Evolutionary conservation across 2,113 vertebrate species (phyloP).

Genomic region (Asarcornis scutulata): DNA sequence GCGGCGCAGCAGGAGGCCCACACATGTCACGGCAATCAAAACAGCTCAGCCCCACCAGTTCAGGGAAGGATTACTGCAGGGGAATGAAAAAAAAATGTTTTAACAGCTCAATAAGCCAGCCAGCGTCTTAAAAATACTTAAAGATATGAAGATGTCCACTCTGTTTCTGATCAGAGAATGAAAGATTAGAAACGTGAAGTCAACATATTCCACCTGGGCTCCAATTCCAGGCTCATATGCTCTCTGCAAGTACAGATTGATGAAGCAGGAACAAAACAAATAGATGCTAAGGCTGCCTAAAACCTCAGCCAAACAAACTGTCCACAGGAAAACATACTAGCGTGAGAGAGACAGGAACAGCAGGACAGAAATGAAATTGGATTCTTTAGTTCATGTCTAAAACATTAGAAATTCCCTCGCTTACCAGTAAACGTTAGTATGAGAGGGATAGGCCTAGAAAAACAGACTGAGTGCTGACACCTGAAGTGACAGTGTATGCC

Average conservation of each 20-base stretch:
- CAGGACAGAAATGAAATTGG: neutral
- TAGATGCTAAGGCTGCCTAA: conserved; percentile 32
- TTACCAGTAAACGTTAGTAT: neutral
- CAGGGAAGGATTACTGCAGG: conserved; percentile 15
- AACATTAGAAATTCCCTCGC: neutral
- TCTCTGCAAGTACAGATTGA: neutral
- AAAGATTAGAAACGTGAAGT: neutral
- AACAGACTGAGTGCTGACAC: neutral
- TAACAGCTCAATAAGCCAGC: neutral
- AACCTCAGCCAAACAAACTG: conserved; percentile 3
- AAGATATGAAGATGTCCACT: neutral
- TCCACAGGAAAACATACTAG: conserved; percentile 25
- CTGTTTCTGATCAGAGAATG: neutral
- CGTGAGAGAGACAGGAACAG: neutral
- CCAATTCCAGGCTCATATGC: accelerated
- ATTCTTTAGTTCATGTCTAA: neutral
- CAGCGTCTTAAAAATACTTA: neutral
- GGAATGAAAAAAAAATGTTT: neutral
- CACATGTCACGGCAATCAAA: conserved; percentile 11
- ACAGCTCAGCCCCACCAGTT: neutral
- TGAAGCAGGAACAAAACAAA: neutral
- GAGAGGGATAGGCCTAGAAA: neutral
- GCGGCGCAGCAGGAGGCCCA: neutral
- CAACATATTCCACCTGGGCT: neutral
- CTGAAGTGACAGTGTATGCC: neutral